Conservation (phyloP, 2,797 vertebrate species). For the Rhinichthys osculus region DNA sequence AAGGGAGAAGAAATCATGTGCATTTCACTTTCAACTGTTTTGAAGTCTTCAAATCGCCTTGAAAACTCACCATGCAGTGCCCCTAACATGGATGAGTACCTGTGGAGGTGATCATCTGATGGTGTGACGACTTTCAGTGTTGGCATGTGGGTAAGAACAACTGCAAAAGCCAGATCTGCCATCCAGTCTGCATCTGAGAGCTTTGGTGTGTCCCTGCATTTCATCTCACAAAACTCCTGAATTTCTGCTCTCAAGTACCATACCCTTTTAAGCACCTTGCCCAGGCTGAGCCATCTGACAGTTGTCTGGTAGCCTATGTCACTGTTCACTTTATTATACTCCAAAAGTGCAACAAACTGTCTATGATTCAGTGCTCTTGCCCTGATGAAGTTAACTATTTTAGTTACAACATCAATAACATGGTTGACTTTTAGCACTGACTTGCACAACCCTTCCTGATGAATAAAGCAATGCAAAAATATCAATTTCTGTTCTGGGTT, state of each 20-base stretch:
- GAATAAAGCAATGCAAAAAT: background rate
- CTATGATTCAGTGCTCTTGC: slow-evolving; percentile 41
- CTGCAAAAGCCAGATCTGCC: no score
- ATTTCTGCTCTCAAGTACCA: slow-evolving; percentile 7
- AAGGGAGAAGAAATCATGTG: slow-evolving; percentile 58
- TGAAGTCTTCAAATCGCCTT: slow-evolving; percentile 52
- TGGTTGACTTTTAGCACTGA: slow-evolving; percentile 55
- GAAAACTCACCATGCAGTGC: background rate
- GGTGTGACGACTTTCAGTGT: slow-evolving; percentile 51
- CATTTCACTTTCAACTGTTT: slow-evolving; percentile 48
- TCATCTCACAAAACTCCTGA: no score
- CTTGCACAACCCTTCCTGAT: slow-evolving; percentile 56
- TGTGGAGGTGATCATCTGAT: slow-evolving; percentile 57
- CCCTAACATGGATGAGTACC: slow-evolving; percentile 5
- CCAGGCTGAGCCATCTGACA: slow-evolving; percentile 34
- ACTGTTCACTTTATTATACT: background rate
- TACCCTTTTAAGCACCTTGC: slow-evolving; percentile 34
- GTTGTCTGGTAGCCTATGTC: slow-evolving; percentile 44
- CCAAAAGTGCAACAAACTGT: slow-evolving; percentile 41
- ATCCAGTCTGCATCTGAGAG: no score
- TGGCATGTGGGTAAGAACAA: background rate
- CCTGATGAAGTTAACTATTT: slow-evolving; percentile 52
- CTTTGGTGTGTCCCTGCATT: no score
- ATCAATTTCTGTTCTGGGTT: slow-evolving; percentile 12
- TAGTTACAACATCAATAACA: slow-evolving; percentile 52